phyloP scores from a whole-genome alignment of 1,140 invertebrate species.

The Drosophila bocki region DNA sequence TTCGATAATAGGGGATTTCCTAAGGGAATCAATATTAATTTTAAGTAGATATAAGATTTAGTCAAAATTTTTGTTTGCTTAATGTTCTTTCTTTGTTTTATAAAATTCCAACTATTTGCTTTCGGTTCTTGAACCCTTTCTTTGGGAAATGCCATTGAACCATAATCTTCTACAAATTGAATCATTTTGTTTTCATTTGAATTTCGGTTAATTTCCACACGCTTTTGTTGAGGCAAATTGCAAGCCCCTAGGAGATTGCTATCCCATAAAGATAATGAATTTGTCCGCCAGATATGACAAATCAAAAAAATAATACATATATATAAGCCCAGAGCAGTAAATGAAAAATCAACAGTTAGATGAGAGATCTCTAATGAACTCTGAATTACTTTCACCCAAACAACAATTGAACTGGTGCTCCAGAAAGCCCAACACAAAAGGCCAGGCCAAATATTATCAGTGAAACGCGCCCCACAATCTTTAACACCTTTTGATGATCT shows the following conservation, averaged over 20 bases:
- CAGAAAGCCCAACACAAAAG: slow-evolving; percentile 39
- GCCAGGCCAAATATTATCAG: slow-evolving; percentile 67
- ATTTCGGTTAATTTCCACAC: slow-evolving; percentile 42
- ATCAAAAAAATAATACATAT: slow-evolving; percentile 10
- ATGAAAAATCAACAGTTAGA: slow-evolving; percentile 38
- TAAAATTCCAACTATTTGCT: not conserved
- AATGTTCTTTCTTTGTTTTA: not conserved
- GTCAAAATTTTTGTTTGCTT: too few species aligned
- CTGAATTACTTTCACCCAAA: slow-evolving; percentile 59
- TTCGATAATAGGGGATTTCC: not conserved
- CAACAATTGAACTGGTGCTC: slow-evolving; percentile 42
- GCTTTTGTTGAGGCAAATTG: slow-evolving; percentile 27
- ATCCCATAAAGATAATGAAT: slow-evolving; percentile 35
- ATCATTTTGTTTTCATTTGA: slow-evolving; percentile 1
- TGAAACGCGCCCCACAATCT: slow-evolving; percentile 66
- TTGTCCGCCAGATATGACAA: slow-evolving; percentile 32
- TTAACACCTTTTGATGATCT: slow-evolving; percentile 78
- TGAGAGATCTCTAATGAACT: slow-evolving; percentile 61
- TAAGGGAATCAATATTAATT: not conserved
- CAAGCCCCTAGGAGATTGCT: slow-evolving; percentile 19
- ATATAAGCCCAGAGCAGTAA: not conserved
- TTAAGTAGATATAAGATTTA: not conserved
- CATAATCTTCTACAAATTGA: not conserved
- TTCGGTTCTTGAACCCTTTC: not conserved
- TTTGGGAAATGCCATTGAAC: slow-evolving; percentile 11